phyloP scores from a whole-genome alignment of 2,113 vertebrate genomes.

The Bubo scandiacus region DNA sequence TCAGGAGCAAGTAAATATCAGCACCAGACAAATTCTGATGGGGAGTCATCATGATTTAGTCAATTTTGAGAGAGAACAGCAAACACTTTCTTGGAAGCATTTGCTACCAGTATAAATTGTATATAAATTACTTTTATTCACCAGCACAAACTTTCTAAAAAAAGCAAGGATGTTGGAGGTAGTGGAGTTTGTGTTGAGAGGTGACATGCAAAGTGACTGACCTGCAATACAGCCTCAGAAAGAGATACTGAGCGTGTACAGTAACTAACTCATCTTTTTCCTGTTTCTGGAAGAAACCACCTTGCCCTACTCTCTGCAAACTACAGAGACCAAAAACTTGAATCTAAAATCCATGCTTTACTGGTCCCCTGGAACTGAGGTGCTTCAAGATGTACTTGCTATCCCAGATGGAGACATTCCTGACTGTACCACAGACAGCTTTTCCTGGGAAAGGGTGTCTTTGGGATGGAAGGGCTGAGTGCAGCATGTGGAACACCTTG shows the following conservation, averaged over 20 bases:
- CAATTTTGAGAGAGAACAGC: background rate
- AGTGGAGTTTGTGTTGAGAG: background rate
- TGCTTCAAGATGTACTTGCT: background rate
- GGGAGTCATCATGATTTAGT: background rate
- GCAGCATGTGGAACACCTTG: background rate
- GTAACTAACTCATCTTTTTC: background rate
- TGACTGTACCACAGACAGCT: background rate
- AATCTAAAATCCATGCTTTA: background rate
- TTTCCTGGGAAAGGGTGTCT: background rate
- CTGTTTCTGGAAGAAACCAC: background rate
- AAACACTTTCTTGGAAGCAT: background rate
- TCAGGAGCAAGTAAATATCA: background rate
- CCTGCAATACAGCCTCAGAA: background rate
- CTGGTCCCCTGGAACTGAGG: background rate
- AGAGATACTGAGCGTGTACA: background rate
- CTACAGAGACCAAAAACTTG: background rate
- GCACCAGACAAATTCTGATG: background rate
- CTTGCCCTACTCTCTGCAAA: background rate
- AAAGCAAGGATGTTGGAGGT: background rate
- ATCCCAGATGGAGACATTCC: background rate
- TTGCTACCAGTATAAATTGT: background rate
- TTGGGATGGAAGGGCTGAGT: background rate
- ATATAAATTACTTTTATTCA: background rate
- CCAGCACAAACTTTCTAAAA: background rate
- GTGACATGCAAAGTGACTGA: background rate